Base-by-base conservation (phyloP, 2,797 vertebrate genomes). In the Gephyroberyx darwinii region DNA sequence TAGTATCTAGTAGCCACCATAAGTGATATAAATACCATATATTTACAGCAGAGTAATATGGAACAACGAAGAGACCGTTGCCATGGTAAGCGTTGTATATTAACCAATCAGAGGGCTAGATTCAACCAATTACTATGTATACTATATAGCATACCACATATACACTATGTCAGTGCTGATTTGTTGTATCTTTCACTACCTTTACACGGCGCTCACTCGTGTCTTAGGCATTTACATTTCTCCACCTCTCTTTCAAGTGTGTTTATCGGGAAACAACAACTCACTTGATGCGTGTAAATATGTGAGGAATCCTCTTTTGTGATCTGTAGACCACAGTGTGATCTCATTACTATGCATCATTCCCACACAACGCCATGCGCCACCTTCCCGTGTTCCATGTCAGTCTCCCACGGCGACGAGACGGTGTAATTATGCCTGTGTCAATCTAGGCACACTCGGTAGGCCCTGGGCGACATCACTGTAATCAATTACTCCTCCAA, bases 281-380 rank as follows among this genome's bases (percentile, higher is more conserved):
- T 30, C 26, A 5, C 30, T 48, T 71, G 31, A 74, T 51, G 19
- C 20, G 9, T 53, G 31, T 47, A 70, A 20, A 43, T 13, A 26
- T 57, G 30, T 61, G 19, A 66, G 37, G 69, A 39, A 39, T 58
- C 35, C 31, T 19, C 10, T 53, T 26, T 58, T 43, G 22, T 50
- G 39, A 52, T 65, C 35, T 35, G 47, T 51, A 73, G 8, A 5
- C 43, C 43, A 70, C 57, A 43, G 35, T 50, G 33, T 56, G 67
- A 87, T 65, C 73, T 58, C 71, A 65, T 84, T 84, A 71, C n/a
- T 26, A 74, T 72, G 65, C 63, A 54, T 71, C 74, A 51, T 77
- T 66, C 51, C 74, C 31, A 51, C 56, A 72, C 43, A 65, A 74
- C 66, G 66, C 37, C 48, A 35, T 57, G 54, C 5, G 33, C 56